Percentiles rank a stretch among this genome's conserved stretches.
Conservation (phyloP, 2,888 invertebrate species). For the Tromatobia lineatoria region DNA sequence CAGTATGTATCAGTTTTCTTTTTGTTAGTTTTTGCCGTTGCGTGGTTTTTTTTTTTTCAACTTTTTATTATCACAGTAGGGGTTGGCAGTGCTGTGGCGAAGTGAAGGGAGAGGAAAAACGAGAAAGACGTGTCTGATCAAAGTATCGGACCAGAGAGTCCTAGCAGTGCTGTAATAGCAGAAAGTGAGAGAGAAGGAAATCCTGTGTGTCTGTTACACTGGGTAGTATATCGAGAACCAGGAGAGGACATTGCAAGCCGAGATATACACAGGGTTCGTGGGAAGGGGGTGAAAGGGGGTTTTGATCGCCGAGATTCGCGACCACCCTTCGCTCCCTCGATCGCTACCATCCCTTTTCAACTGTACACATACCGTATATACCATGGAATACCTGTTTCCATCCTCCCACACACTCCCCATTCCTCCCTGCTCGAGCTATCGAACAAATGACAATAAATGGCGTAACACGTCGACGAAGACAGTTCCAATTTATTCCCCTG, state of each 20-base stretch:
- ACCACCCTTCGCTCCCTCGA: conserved; percentile 6
- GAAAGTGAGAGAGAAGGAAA: conserved; percentile 26
- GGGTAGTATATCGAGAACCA: conserved; percentile 50
- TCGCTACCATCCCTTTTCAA: conserved; percentile 16
- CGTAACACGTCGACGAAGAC: conserved; percentile 79
- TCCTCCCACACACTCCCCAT: conserved; percentile 9
- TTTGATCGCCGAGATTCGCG: conserved; percentile 58
- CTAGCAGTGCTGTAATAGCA: conserved; percentile 26
- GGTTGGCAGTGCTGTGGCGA: conserved; percentile 2
- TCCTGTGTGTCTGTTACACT: conserved; percentile 38
- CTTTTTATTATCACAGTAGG: conserved; percentile 52
- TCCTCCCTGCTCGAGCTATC: conserved; percentile 71
- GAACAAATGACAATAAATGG: conserved; percentile 83
- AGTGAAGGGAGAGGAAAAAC: conserved; percentile 30
- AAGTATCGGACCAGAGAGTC: conserved; percentile 57
- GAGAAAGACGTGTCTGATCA: conserved; percentile 60
- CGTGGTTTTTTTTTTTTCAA: conserved; percentile 6
- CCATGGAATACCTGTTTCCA: conserved; percentile 8
- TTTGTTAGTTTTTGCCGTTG: conserved; percentile 36
- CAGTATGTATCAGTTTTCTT: conserved; percentile 29
- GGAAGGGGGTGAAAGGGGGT: conserved; percentile 28
- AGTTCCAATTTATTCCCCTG: conserved; percentile 82
- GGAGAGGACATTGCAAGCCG: conserved; percentile 7
- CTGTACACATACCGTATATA: conserved; percentile 15
- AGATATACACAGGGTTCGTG: conserved; percentile 18